A percentile compares a stretch with the other conserved stretches of the same genome.
Evolutionary conservation across 2,888 invertebrate species (phyloP).

Genomic region (Apamea epomidion): DNA sequence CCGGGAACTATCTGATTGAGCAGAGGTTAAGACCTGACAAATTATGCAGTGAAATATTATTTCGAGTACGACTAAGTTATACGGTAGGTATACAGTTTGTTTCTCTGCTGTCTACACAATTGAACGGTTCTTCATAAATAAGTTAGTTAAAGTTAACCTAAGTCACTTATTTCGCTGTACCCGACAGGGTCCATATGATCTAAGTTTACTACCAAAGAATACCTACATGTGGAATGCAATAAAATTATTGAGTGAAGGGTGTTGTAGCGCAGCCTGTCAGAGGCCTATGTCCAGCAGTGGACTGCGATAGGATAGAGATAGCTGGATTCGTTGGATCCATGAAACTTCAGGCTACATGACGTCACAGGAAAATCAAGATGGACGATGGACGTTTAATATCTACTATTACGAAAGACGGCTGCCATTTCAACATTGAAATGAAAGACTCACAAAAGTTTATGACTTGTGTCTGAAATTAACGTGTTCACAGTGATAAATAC

Average conservation of each 20-base stretch:
- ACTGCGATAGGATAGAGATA: neutral
- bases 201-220: too few species aligned
- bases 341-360: neutral
- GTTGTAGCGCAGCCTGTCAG: neutral
- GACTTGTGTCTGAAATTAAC: constrained; percentile 59
- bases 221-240: too few species aligned
- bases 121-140: neutral
- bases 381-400: neutral
- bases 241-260: neutral
- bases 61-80: neutral
- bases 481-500: constrained; percentile 62
- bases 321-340: too few species aligned
- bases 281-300: neutral
- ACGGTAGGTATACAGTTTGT: neutral
- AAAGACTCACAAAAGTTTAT: constrained; percentile 57
- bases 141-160: neutral
- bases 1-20: constrained; percentile 8
- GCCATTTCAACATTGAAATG: neutral
- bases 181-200: too few species aligned
- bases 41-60: constrained; percentile 1
- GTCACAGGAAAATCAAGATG: constrained; percentile 11
- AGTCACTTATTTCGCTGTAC: too few species aligned
- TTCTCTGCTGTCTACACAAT: neutral
- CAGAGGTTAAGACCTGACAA: neutral
- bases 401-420: constrained; percentile 1